Percentiles rank a stretch among this genome's conserved stretches.
These are phyloP conservation scores for Bothrops jararaca DNA, from an alignment of 2,113 vertebrate species.

Conservation along the genomic window DNA sequence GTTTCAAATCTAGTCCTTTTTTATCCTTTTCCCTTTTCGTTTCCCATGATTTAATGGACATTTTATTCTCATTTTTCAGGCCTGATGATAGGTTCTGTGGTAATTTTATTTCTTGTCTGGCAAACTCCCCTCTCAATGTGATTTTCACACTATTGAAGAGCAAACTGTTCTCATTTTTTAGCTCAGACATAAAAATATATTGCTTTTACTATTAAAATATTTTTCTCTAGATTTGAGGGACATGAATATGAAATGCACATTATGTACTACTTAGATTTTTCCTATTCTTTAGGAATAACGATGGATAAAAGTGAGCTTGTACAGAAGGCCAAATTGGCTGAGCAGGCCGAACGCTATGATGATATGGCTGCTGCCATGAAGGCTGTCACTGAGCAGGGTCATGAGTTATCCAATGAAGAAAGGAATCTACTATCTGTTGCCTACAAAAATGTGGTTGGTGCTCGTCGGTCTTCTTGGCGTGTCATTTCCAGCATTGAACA, in stretches of 20 bases:
- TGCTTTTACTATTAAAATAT: not conserved
- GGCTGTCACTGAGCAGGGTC: constrained; percentile 90
- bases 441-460: constrained; percentile 98
- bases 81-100: not conserved
- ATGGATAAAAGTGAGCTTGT: constrained; percentile 98
- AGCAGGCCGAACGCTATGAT: constrained; percentile 97
- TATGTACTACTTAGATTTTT: not conserved
- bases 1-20: not conserved
- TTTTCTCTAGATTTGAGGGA: not conserved
- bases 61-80: not conserved
- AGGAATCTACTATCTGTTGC: constrained; percentile 96
- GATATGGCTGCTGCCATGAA: constrained; percentile 99
- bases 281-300: constrained; percentile 70
- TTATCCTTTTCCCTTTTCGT: not conserved
- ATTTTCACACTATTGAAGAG: not conserved
- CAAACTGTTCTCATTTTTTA: not conserved
- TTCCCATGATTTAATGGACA: not conserved
- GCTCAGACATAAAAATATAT: not conserved
- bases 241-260: not conserved
- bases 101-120: not conserved
- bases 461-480: constrained; percentile 94
- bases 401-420: constrained; percentile 95
- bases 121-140: not conserved
- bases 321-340: constrained; percentile 96
- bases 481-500: constrained; percentile 98